Conservation (phyloP, 2,113 vertebrate genomes). For the Girardinichthys multiradiatus region DNA sequence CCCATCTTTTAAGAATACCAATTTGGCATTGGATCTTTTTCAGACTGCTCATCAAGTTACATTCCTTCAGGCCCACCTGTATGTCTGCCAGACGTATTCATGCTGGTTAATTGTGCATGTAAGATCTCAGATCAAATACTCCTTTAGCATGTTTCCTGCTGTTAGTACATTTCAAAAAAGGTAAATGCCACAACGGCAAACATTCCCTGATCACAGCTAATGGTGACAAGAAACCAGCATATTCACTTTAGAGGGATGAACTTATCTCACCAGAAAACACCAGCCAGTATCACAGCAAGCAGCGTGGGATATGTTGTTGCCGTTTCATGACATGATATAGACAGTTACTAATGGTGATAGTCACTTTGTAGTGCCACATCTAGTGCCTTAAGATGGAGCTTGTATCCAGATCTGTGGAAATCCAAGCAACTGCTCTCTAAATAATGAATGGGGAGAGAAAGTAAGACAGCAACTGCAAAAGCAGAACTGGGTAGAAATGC, state of each 20-base stretch:
- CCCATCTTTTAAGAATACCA: no score
- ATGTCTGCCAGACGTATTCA: neutral
- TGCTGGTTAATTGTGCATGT: neutral
- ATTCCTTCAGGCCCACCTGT: conserved; percentile 3
- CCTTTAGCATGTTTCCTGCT: conserved; percentile 37
- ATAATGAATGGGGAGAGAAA: conserved; percentile 61
- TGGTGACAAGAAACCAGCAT: conserved; percentile 29
- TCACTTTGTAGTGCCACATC: conserved; percentile 14
- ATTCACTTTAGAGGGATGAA: neutral
- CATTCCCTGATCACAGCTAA: conserved; percentile 7
- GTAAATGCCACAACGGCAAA: conserved; percentile 10
- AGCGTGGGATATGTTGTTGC: conserved; percentile 26
- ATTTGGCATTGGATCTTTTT: no score
- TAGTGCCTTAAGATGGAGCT: conserved; percentile 32
- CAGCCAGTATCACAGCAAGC: conserved; percentile 24
- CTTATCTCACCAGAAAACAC: conserved; percentile 13
- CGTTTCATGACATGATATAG: conserved; percentile 36
- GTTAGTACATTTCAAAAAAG: conserved; percentile 35
- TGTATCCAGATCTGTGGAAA: conserved; percentile 51
- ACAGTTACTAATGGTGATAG: conserved; percentile 39
- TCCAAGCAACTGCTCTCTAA: conserved; percentile 50
- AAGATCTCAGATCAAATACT: conserved; percentile 43
- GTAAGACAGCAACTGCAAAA: conserved; percentile 32
- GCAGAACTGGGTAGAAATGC: conserved; percentile 30
- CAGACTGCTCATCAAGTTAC: neutral